Evolutionary conservation across 2,797 vertebrate genomes (phyloP), one percentile per base, ranked within the genome.

Genomic region (Alosa sapidissima): DNA sequence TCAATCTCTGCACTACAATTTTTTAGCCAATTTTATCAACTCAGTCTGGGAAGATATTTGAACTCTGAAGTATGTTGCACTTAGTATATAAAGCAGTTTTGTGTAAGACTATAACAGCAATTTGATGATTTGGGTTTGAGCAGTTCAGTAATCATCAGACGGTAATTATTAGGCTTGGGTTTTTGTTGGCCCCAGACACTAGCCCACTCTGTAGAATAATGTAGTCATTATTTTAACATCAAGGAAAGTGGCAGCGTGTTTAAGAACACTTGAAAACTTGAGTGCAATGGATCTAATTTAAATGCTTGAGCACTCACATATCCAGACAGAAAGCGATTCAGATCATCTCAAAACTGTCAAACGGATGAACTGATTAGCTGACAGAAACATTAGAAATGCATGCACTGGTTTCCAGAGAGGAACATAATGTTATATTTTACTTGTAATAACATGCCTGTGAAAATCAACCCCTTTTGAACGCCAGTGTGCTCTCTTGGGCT

Each of bases 141-240:
- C 41, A 47, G 72, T 78, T 78, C 41, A 21, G 72, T 78, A 47
- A 78, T 78, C 36, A 78, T 78, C 72, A 78, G 72, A 78, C 72
- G 33, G 16, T 78, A 78, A 78, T 78, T 78, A 78, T 78, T 78
- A 78, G 72, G 14, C 72, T 78, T 47, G 41, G 14, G 72, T 47
- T 78, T 78, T 78, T 78, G 72, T 78, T 78, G 72, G 72, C 72
- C 16, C 2, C 5, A 78, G 72, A 47, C 19, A 10, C 41, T 21
- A 21, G 21, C 72, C 36, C 41, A 78, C 72, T 78, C 41, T 45
- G 36, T 78, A 4, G 21, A 78, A 78, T 78, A 47, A 47, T 78
- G 41, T 78, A 78, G 72, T 47, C 72, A 78, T 78, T 47, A 78
- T 78, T 78, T 78, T 47, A 45, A 78, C 72, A 78, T 78, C 72